Conservation (phyloP, 2,113 vertebrate genomes). For the Pan paniscus region DNA sequence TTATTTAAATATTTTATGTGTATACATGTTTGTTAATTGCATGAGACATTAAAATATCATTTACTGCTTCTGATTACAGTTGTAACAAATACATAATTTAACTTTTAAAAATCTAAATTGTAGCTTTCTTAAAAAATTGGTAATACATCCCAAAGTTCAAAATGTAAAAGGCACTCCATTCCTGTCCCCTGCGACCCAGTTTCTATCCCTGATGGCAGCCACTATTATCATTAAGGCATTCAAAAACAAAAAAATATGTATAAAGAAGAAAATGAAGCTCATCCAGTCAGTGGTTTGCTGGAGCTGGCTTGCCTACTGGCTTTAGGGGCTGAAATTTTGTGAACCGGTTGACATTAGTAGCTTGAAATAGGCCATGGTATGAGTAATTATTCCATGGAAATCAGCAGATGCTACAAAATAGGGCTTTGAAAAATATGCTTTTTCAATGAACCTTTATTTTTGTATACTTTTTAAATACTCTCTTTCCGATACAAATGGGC, state of each 20-base stretch:
- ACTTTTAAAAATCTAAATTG: neutral
- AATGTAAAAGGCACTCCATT: neutral
- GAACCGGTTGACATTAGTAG: neutral
- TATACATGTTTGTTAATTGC: neutral
- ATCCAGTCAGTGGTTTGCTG: neutral
- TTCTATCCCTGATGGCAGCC: neutral
- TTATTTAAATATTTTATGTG: neutral
- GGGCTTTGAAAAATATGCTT: neutral
- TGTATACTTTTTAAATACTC: neutral
- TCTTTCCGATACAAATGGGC: neutral
- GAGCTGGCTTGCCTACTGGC: neutral
- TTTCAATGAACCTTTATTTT: neutral
- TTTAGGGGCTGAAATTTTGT: neutral
- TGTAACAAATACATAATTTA: neutral
- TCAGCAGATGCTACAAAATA: neutral
- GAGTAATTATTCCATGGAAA: neutral
- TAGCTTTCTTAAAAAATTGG: neutral
- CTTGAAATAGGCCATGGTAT: neutral
- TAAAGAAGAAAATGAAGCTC: neutral
- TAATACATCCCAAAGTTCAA: neutral
- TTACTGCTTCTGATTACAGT: neutral
- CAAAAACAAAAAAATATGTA: neutral
- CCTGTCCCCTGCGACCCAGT: neutral
- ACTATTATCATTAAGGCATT: neutral
- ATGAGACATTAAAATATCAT: neutral